Evolutionary conservation across 2,113 vertebrate genomes (phyloP).

Genomic region (Siphamia tubifer): DNA sequence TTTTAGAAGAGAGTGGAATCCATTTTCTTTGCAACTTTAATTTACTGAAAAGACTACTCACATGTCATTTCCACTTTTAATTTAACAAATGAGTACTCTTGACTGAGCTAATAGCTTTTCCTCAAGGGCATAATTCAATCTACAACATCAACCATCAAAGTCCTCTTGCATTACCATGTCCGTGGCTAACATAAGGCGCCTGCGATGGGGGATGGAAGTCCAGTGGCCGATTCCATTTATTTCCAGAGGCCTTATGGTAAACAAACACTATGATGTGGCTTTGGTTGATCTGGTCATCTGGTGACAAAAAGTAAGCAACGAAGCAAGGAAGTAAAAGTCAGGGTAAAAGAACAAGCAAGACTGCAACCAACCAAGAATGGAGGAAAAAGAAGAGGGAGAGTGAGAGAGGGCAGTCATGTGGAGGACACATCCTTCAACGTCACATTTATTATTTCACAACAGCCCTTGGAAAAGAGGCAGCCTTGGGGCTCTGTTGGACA

Average conservation of each 20-base stretch:
- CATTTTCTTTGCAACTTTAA: slow-evolving; percentile 73
- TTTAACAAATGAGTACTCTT: slow-evolving; percentile 82
- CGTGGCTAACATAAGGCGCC: slow-evolving; percentile 69
- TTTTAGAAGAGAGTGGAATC: slow-evolving; percentile 55
- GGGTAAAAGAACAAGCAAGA: slow-evolving; percentile 12
- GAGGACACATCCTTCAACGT: slow-evolving; percentile 68
- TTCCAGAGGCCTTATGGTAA: slow-evolving; percentile 62
- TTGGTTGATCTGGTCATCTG: slow-evolving; percentile 15
- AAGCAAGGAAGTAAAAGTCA: slow-evolving; percentile 10
- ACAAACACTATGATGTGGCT: slow-evolving; percentile 63
- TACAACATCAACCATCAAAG: slow-evolving; percentile 82
- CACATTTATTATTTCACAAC: slow-evolving; percentile 73
- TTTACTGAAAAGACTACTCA: slow-evolving; percentile 79
- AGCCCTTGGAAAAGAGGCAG: slow-evolving; percentile 50
- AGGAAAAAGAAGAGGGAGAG: not conserved
- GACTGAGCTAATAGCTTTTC: slow-evolving; percentile 83
- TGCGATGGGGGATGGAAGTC: slow-evolving; percentile 49
- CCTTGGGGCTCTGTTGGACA: slow-evolving; percentile 41
- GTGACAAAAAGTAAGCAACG: slow-evolving; percentile 54
- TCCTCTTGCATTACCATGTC: slow-evolving; percentile 72
- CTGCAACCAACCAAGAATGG: not conserved
- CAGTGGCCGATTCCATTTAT: slow-evolving; percentile 67
- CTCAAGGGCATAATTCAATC: slow-evolving; percentile 85
- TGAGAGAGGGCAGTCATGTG: slow-evolving; percentile 49
- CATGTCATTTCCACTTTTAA: slow-evolving; percentile 85